Evolutionary conservation across 2,888 invertebrate genomes (phyloP).

Genomic region (Scaptomyza cyrtandrae): DNA sequence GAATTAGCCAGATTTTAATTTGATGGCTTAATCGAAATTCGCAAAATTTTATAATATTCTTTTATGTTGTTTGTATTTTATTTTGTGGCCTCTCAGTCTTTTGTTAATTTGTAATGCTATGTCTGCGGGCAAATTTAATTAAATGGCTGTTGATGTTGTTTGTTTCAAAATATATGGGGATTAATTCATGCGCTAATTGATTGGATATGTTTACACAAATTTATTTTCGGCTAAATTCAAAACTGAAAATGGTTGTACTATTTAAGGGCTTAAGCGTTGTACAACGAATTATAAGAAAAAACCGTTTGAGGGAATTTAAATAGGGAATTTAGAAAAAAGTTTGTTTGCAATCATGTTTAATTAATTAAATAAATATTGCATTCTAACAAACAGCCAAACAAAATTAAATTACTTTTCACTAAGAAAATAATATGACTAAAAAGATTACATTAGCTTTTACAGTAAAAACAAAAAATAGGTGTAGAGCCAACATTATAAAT

Average conservation of each 20-base stretch:
- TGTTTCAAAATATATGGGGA: constrained; percentile 10
- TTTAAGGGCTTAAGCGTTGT: constrained; percentile 10
- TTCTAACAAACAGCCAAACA: background rate
- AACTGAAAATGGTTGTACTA: constrained; percentile 11
- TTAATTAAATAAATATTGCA: background rate
- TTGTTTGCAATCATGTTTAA: background rate
- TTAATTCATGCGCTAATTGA: constrained; percentile 40
- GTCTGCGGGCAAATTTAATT: constrained; percentile 44
- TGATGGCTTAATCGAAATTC: constrained; percentile 28
- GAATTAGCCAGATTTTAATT: constrained; percentile 57
- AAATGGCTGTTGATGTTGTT: constrained; percentile 30
- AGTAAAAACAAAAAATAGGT: background rate
- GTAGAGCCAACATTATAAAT: background rate
- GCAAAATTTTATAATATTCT: constrained; percentile 7
- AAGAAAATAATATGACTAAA: background rate
- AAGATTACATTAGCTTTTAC: too few species aligned
- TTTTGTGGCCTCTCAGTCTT: constrained; percentile 6
- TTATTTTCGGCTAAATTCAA: background rate
- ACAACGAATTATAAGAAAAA: background rate
- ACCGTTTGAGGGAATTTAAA: background rate
- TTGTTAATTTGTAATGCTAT: constrained; percentile 35
- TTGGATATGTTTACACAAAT: constrained; percentile 14
- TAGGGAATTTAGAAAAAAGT: background rate
- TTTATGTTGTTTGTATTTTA: background rate
- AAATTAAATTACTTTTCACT: background rate